Percentiles rank a stretch among this genome's conserved stretches.
These are phyloP conservation scores for Corythucha ciliata DNA, from an alignment of 2,888 invertebrate genomes.

Conservation along the genomic window DNA sequence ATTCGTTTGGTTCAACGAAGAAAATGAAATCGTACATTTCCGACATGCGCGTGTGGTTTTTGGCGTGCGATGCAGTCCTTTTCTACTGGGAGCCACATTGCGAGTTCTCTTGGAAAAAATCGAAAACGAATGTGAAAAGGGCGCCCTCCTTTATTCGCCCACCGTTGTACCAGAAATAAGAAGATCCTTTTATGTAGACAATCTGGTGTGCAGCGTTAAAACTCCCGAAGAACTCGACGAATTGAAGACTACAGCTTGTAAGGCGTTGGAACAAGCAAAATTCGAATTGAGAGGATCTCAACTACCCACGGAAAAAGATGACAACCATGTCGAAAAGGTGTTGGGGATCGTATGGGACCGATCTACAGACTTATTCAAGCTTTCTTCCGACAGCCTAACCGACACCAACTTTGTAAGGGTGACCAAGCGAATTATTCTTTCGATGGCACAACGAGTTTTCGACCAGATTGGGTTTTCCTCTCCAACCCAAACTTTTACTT, in stretches of 20 bases:
- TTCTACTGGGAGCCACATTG: conserved; percentile 19
- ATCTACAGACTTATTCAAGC: conserved; percentile 14
- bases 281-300: conserved; percentile 26
- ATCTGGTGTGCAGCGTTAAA: conserved; percentile 4
- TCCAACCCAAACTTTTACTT: too few species aligned
- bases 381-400: conserved; percentile 5
- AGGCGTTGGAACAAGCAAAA: conserved; percentile 8
- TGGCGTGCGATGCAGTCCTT: conserved; percentile 24
- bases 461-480: conserved; percentile 35
- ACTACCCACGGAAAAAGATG: conserved; percentile 1
- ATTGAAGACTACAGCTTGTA: not conserved
- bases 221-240: not conserved
- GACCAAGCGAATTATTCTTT: conserved; percentile 16
- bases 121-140: not conserved
- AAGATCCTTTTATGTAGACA: conserved; percentile 19
- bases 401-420: conserved; percentile 13
- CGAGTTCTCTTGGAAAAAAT: conserved; percentile 12
- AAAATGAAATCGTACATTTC: conserved; percentile 7
- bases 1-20: conserved; percentile 33
- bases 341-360: conserved; percentile 23
- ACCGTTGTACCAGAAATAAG: not conserved
- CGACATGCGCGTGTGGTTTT: conserved; percentile 24
- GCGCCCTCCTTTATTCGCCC: not conserved
- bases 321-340: conserved; percentile 3
- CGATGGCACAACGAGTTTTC: conserved; percentile 31